A percentile compares a stretch with the other conserved stretches of the same genome.
phyloP scores from a whole-genome alignment of 2,797 vertebrate species.

The Silurus aristotelis region DNA sequence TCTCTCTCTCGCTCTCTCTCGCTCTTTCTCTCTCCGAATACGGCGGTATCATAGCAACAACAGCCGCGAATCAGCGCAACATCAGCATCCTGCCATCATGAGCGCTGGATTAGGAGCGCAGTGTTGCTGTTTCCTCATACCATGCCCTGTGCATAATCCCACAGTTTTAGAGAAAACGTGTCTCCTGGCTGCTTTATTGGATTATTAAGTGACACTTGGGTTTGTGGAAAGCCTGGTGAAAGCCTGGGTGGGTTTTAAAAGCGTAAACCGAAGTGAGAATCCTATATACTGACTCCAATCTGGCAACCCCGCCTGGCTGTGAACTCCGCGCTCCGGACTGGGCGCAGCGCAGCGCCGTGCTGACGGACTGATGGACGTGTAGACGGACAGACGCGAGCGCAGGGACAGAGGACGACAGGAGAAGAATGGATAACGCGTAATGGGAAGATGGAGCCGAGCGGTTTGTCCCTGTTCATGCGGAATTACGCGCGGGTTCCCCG shows the following conservation, averaged over 20 bases:
- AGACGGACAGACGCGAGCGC: background rate
- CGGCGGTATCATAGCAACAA: constrained; percentile 63
- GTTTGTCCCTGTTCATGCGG: constrained; percentile 22
- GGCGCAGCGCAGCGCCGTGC: constrained; percentile 40
- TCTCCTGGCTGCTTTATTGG: background rate
- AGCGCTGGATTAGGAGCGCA: constrained; percentile 15
- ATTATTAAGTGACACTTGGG: background rate
- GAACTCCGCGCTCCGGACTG: constrained; percentile 24
- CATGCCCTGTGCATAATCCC: constrained; percentile 8
- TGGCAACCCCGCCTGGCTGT: constrained; percentile 31
- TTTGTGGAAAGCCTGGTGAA: background rate
- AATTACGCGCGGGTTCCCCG: constrained; percentile 36
- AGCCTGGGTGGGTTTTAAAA: background rate
- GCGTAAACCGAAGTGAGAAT: background rate
- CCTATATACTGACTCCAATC: background rate
- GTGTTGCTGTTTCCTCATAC: constrained; percentile 6
- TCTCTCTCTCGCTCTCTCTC: background rate
- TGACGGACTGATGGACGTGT: constrained; percentile 22
- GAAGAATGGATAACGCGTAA: background rate
- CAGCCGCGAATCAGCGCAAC: constrained; percentile 52
- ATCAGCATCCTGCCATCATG: constrained; percentile 50
- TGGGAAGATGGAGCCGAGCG: constrained; percentile 1
- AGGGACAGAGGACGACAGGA: background rate
- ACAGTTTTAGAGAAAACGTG: background rate
- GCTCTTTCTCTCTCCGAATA: background rate